Evolutionary conservation across 2,888 invertebrate genomes (phyloP).

Genomic region (Ptychoptera albimana): DNA sequence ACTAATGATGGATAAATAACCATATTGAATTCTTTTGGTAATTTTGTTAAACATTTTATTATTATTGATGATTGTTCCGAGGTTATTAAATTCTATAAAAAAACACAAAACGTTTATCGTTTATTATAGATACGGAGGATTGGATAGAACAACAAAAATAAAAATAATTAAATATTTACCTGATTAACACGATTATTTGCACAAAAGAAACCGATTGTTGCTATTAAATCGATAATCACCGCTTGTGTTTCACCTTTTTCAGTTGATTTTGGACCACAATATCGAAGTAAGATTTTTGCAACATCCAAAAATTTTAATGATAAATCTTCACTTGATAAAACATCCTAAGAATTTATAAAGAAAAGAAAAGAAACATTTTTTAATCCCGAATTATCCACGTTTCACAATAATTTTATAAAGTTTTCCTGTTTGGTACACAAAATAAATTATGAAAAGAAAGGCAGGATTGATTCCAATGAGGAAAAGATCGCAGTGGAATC

Average conservation of each 20-base stretch:
- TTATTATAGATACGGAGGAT: no score
- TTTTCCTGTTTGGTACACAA: no score
- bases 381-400: background rate
- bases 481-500: no score
- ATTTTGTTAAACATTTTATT: constrained; percentile 27
- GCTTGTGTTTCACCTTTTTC: constrained; percentile 26
- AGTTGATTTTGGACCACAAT: constrained; percentile 20
- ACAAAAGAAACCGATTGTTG: constrained; percentile 28
- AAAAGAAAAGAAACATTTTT: constrained; percentile 5
- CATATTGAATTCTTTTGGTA: constrained; percentile 26
- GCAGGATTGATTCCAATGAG: no score
- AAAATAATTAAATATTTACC: constrained; percentile 13
- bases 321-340: constrained; percentile 23
- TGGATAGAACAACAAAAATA: background rate
- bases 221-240: constrained; percentile 30
- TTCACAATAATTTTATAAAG: no score
- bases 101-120: background rate
- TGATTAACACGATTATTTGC: constrained; percentile 29
- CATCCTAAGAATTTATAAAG: constrained; percentile 21
- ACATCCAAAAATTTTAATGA: constrained; percentile 28
- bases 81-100: constrained; percentile 22
- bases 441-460: no score
- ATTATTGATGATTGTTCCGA: constrained; percentile 28
- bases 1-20: constrained; percentile 30
- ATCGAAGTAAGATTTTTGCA: constrained; percentile 25